Evolutionary conservation across 2,888 invertebrate genomes (phyloP).

Genomic region (Pimpla rufipes): DNA sequence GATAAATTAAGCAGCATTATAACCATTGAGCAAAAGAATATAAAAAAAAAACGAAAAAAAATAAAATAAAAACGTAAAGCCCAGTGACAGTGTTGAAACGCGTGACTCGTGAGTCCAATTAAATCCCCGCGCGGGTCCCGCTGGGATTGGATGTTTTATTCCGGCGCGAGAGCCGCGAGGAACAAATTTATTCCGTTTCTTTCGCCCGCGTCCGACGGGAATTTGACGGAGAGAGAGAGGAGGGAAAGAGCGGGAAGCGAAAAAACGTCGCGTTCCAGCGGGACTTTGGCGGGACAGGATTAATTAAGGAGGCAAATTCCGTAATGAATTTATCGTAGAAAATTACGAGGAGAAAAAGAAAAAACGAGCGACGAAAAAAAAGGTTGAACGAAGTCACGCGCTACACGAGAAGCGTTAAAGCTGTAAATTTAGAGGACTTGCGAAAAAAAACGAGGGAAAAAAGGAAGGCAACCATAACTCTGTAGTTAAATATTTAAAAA

Average conservation of each 20-base stretch:
- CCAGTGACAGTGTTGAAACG: constrained; percentile 26
- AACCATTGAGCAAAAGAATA: constrained; percentile 10
- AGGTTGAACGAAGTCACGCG: constrained; percentile 33
- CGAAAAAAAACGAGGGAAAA: constrained; percentile 35
- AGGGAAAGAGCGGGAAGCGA: no score
- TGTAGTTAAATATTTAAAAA: constrained; percentile 59
- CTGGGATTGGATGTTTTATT: constrained; percentile 23
- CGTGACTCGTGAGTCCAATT: constrained; percentile 31
- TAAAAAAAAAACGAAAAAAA: no score
- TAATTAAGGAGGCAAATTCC: constrained; percentile 13
- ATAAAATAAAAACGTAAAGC: constrained; percentile 18
- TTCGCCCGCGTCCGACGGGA: not conserved
- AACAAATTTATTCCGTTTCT: constrained; percentile 28
- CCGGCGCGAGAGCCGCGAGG: not conserved
- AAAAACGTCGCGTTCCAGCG: constrained; percentile 14
- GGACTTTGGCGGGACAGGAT: not conserved
- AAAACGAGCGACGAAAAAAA: not conserved
- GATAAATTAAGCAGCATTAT: constrained; percentile 60
- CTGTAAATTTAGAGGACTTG: constrained; percentile 56
- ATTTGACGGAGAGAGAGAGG: not conserved
- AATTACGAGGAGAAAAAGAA: constrained; percentile 12
- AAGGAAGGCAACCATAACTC: constrained; percentile 52
- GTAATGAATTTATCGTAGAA: constrained; percentile 19
- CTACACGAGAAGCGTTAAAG: constrained; percentile 8
- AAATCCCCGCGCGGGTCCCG: constrained; percentile 3